Percentiles rank a stretch among this genome's conserved stretches.
phyloP scores from a whole-genome alignment of 2,888 invertebrate genomes.

The Cabera pusaria region DNA sequence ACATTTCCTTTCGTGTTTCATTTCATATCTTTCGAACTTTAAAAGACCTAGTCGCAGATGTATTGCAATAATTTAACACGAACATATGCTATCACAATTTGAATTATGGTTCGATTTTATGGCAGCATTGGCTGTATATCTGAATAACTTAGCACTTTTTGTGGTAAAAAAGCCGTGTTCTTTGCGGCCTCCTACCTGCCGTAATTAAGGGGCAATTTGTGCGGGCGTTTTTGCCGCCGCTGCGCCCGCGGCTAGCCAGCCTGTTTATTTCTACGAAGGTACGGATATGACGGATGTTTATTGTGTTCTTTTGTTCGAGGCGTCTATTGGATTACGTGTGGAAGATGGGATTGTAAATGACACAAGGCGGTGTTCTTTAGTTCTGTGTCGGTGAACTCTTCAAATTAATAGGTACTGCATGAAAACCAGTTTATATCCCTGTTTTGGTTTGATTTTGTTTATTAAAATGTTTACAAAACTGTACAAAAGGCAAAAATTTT shows the following conservation, averaged over 20 bases:
- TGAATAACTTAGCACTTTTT: constrained; percentile 66
- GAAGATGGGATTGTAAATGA: constrained; percentile 16
- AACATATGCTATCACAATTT: not conserved
- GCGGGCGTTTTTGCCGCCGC: constrained; percentile 42
- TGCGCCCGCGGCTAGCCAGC: constrained; percentile 37
- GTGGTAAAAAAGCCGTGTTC: constrained; percentile 44
- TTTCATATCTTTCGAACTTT: too few relatives aligned
- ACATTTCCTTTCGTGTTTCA: too few relatives aligned
- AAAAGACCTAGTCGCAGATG: too few relatives aligned
- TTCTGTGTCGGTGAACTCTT: too few relatives aligned
- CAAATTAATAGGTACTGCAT: too few relatives aligned
- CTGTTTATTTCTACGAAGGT: constrained; percentile 8
- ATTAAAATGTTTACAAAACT: too few relatives aligned
- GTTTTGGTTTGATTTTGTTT: too few relatives aligned
- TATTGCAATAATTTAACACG: too few relatives aligned
- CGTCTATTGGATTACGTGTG: constrained; percentile 22
- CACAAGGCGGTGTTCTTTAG: constrained; percentile 4
- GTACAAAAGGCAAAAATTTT: too few relatives aligned
- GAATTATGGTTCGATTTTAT: constrained; percentile 29
- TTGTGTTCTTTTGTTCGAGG: constrained; percentile 16
- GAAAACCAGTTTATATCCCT: too few relatives aligned
- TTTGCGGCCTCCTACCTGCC: constrained; percentile 63
- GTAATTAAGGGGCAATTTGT: constrained; percentile 70
- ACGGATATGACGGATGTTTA: constrained; percentile 30
- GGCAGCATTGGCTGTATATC: constrained; percentile 42